phyloP scores from a whole-genome alignment of 2,113 vertebrate species.

The Lophochroa leadbeateri region DNA sequence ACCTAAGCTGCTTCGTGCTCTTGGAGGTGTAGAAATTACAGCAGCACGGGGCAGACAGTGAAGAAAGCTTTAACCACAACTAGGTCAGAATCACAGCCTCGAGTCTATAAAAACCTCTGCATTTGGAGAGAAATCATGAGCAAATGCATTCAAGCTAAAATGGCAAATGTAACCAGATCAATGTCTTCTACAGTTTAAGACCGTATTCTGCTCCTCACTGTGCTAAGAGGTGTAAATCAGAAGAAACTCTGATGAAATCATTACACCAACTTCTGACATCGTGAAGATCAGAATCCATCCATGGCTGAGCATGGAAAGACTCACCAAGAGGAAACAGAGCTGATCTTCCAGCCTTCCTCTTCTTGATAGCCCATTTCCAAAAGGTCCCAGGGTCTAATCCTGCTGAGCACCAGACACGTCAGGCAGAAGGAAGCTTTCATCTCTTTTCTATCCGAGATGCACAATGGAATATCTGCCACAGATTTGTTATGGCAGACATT shows the following conservation, averaged over 20 bases:
- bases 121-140: not conserved
- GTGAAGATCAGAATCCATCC: not conserved
- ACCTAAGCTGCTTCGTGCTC: not conserved
- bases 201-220: not conserved
- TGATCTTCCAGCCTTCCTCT: not conserved
- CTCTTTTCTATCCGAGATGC: not conserved
- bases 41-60: accelerated
- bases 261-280: not conserved
- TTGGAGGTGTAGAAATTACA: not conserved
- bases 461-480: not conserved
- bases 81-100: not conserved
- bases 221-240: not conserved
- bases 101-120: not conserved
- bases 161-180: not conserved
- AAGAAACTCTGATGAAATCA: not conserved
- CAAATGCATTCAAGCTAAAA: not conserved
- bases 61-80: not conserved
- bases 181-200: not conserved
- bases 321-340: not conserved
- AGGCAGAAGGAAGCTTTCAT: not conserved
- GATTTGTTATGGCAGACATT: not conserved
- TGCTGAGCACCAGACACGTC: not conserved
- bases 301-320: not conserved
- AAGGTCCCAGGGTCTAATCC: not conserved
- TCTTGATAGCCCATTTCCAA: no score